phyloP scores from a whole-genome alignment of 2,797 vertebrate species.

The Lates japonicus region DNA sequence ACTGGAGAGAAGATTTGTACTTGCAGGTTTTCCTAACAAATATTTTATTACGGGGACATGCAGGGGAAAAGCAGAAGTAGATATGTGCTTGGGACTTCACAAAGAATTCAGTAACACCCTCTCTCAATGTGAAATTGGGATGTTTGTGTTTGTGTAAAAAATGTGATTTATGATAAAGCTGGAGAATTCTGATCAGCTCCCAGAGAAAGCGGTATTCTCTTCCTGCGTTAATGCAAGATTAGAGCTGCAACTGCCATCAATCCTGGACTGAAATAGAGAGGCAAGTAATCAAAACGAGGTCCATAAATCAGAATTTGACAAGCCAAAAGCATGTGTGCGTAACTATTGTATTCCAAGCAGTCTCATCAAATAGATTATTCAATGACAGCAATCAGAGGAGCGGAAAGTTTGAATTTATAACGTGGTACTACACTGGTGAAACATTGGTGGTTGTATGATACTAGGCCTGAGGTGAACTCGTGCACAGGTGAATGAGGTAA shows the following conservation, averaged over 20 bases:
- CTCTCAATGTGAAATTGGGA: slow-evolving; percentile 60
- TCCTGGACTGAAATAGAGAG: slow-evolving; percentile 67
- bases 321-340: slow-evolving; percentile 44
- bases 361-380: slow-evolving; percentile 64
- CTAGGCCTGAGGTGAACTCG: slow-evolving; percentile 31
- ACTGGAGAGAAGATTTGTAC: slow-evolving; percentile 33
- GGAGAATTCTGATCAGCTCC: slow-evolving; percentile 57
- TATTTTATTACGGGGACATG: slow-evolving; percentile 50
- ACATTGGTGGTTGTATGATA: slow-evolving; percentile 37
- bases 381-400: slow-evolving; percentile 43
- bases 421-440: slow-evolving; percentile 10
- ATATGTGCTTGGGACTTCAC: slow-evolving; percentile 38
- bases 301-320: slow-evolving; percentile 80
- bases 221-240: slow-evolving; percentile 74
- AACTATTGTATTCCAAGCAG: slow-evolving; percentile 50
- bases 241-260: slow-evolving; percentile 71
- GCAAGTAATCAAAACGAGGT: slow-evolving; percentile 73
- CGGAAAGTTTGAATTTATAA: slow-evolving; percentile 48
- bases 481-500: slow-evolving; percentile 18
- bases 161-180: slow-evolving; percentile 64
- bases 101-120: slow-evolving; percentile 67
- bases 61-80: slow-evolving; percentile 29
- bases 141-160: slow-evolving; percentile 69
- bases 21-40: slow-evolving; percentile 16
- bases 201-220: slow-evolving; percentile 61